Evolutionary conservation across 2,797 vertebrate genomes (phyloP), one percentile per base, ranked within the genome.

Genomic region (Cossypha dichroa): DNA sequence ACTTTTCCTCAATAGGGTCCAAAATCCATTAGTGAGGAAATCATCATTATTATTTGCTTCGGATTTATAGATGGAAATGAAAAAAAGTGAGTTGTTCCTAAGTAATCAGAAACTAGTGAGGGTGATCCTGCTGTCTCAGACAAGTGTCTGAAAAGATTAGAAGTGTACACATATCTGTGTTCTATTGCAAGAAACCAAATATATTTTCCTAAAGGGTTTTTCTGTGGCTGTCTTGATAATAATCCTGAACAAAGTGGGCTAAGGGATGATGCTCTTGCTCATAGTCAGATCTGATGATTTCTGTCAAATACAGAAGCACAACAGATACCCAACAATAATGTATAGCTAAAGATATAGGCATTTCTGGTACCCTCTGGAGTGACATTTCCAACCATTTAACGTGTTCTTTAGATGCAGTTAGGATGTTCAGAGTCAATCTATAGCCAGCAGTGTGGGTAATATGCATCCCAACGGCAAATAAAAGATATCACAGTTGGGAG

Each of bases 291-390:
- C 40, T n/a, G 26, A 38, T 40, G 15, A 69, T 69, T 88, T 79
- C n/a, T 0, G 0, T 19, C n/a, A 86, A 76, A 80, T 36, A 68
- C 18, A 46, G 18, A 56, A 0, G 0, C 54, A 13, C 31, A 36
- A 15, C 10, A 76, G 29, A 52, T 15, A 26, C 8, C 25, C 46
- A 48, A 26, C 14, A 48, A 48, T 14, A 90, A 64, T 0, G 21
- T 6, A 36, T 1, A 76, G 33, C 40, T 85, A 72, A 79, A 85
- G 49, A 41, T 33, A 10, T 33, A 85, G 46, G 45, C 22, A n/a
- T 68, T 88, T 52, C 67, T 68, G 45, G 7, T 72, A 43, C 19
- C 25, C 49, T 51, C 41, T 63, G 45, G 28, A 85, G 49, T 33
- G n/a, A 22, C 29, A 45, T 69, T 79, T 82, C 46, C 72, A 72